Evolutionary conservation across 2,797 vertebrate genomes (phyloP), one percentile per base, ranked within the genome.

Genomic region (Amniataba percoides): DNA sequence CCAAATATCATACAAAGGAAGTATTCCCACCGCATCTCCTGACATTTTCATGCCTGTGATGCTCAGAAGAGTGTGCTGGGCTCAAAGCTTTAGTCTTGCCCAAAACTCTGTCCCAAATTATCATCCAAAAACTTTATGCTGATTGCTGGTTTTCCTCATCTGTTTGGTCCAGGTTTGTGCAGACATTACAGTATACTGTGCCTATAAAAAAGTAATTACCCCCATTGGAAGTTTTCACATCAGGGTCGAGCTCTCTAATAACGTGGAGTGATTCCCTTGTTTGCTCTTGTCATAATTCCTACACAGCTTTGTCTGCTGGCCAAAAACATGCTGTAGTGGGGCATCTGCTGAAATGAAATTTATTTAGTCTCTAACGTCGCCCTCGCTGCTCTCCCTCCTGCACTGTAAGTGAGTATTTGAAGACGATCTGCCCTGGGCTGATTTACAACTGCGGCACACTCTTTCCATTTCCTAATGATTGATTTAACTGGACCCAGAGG

Each of bases 401-500:
- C 58, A 39, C 19, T 31, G 56, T 48, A 42, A 39, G 23, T 61
- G 40, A 55, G n/a, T 71, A 19, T 64, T 46, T 25, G 18, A 56
- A 51, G 42, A 11, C 51, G 1, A 15, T 12, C 21, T 57, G 64
- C 51, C 43, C 6, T 14, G 1, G 23, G 61, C 36, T 58, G 51
- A 71, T 61, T 61, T 51, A 49, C 61, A 66, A 42, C 72, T 0
- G 40, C 10, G 34, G 34, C n/a, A 13, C 36, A 74, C 39, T 36
- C 56, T 51, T 51, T 52, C 63, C 39, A 25, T 73, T 74, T 78
- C 18, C 55, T 56, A 60, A n/a, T 61, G 49, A 74, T 42, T 66
- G 21, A 42, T 31, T 55, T 31, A 49, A 55, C 56, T 63, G 55
- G 43, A 61, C 34, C 66, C 61, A 7, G 19, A 76, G 27, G 18